A percentile compares a stretch with the other conserved stretches of the same genome.
These are phyloP conservation scores for Hemiscyllium ocellatum DNA, from an alignment of 2,113 vertebrate species.

Conservation along the genomic window DNA sequence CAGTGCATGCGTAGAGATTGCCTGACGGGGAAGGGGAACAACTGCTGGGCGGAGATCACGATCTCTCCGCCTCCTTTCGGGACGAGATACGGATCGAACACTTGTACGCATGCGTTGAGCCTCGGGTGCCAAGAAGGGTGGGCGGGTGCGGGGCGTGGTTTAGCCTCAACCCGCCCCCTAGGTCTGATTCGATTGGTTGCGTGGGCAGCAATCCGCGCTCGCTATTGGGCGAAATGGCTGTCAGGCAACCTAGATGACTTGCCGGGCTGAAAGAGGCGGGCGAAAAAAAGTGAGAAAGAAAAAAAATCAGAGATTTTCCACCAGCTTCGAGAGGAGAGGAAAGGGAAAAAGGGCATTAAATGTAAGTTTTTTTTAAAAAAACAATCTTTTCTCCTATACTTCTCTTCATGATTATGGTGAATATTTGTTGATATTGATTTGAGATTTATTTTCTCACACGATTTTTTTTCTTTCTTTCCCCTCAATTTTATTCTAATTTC, in stretches of 20 bases:
- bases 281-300: background rate
- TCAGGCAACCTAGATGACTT: background rate
- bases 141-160: background rate
- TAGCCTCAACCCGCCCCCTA: background rate
- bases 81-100: too few species aligned
- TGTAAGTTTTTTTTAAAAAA: background rate
- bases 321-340: background rate
- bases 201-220: rapidly evolving
- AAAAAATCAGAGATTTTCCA: background rate
- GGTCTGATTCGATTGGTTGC: background rate
- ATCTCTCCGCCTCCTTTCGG: too few species aligned
- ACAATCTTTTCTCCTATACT: too few species aligned
- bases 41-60: too few species aligned
- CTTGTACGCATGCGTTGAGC: too few species aligned
- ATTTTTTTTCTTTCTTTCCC: background rate
- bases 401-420: background rate
- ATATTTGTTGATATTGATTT: background rate
- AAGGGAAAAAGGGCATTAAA: background rate
- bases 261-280: background rate
- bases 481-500: background rate
- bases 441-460: background rate
- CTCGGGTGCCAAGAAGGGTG: background rate
- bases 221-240: background rate
- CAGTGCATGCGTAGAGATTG: background rate
- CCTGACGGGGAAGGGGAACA: background rate